A percentile compares a stretch with the other conserved stretches of the same genome.
phyloP scores from a whole-genome alignment of 37 sponge, comb jelly and placozoan genomes.

The Petrosia ficiformis region DNA sequence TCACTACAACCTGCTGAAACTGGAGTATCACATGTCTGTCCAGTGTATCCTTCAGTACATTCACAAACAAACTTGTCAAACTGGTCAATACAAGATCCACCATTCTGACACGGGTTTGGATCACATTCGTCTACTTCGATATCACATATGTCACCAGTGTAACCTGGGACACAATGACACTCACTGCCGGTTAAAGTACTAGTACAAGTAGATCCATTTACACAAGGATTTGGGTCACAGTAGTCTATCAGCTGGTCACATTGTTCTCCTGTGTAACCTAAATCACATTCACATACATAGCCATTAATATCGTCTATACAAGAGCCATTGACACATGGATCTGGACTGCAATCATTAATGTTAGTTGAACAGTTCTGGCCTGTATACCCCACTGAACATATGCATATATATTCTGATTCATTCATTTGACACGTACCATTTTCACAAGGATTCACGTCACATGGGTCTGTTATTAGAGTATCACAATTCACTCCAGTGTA shows the following conservation, averaged over 20 bases:
- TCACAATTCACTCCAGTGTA: conserved; percentile 25
- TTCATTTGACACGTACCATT: conserved; percentile 17
- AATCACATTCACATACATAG: not conserved
- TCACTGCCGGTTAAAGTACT: conserved; percentile 3
- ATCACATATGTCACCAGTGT: conserved; percentile 18
- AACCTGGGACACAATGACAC: conserved; percentile 27
- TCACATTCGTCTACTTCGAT: conserved; percentile 14
- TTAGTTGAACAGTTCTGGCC: conserved; percentile 10
- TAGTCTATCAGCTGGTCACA: conserved; percentile 1
- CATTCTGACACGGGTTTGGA: conserved; percentile 52
- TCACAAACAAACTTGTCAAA: conserved; percentile 24
- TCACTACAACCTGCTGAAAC: conserved; percentile 26
- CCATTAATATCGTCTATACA: not conserved
- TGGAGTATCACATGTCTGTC: conserved; percentile 32
- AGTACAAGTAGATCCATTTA: conserved; percentile 19
- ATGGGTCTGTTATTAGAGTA: conserved; percentile 4
- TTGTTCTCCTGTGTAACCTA: not conserved
- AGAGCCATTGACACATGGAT: not conserved
- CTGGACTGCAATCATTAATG: conserved; percentile 24
- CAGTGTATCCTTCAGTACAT: conserved; percentile 55
- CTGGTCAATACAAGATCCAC: conserved; percentile 44
- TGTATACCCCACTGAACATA: conserved; percentile 16
- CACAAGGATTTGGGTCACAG: not conserved
- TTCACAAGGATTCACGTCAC: conserved; percentile 21
- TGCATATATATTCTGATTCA: conserved; percentile 7